These are phyloP conservation scores for Aplidium turbinatum DNA, from an alignment of 23 tunicate species.

Conservation along the genomic window DNA sequence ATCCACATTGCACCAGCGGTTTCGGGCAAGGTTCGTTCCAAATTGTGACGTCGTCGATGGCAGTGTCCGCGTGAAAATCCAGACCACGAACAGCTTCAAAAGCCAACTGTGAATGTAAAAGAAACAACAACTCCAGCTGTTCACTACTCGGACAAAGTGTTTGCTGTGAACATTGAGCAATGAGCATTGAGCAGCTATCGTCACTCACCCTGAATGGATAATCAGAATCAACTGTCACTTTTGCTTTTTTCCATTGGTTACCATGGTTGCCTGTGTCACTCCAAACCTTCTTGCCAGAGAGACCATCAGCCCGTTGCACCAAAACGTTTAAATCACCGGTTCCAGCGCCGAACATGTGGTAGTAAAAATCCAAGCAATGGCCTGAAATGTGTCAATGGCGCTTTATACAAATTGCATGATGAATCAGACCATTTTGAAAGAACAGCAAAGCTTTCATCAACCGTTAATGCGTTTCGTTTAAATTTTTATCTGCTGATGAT, in stretches of 20 bases:
- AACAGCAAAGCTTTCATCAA: too few species aligned
- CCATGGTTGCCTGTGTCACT: constrained; percentile 62
- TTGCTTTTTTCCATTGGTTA: constrained; percentile 64
- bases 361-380: constrained; percentile 67
- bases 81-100: constrained; percentile 70
- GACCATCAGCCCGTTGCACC: constrained; percentile 18
- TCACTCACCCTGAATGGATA: constrained; percentile 43
- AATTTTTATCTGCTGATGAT: too few species aligned
- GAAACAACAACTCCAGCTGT: too few species aligned
- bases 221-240: constrained; percentile 34
- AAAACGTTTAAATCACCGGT: constrained; percentile 62
- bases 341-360: constrained; percentile 83
- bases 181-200: constrained; percentile 6
- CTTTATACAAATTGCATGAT: too few species aligned
- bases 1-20: constrained; percentile 57
- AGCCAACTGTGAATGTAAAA: constrained; percentile 49
- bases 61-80: constrained; percentile 71
- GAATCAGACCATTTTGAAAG: too few species aligned
- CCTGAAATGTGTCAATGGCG: too few species aligned
- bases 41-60: constrained; percentile 64
- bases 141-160: too few species aligned
- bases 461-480: too few species aligned
- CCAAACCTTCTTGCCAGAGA: constrained; percentile 39
- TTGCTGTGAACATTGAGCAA: background rate
- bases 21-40: constrained; percentile 63